phyloP scores from a whole-genome alignment of 2,888 invertebrate species.

The Eueremaeus valkanovi region DNA sequence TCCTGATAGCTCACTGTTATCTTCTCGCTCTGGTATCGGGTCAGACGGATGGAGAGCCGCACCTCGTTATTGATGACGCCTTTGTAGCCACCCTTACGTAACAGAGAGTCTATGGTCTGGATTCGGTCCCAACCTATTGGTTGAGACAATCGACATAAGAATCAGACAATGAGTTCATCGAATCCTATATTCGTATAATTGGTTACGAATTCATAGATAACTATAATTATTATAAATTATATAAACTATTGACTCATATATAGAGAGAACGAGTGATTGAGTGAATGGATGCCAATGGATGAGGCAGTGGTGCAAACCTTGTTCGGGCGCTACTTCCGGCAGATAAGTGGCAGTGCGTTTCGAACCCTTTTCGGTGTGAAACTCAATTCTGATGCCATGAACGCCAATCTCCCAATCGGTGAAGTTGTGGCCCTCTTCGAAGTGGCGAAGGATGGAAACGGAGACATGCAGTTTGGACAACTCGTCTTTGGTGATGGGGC shows the following conservation, averaged over 20 bases:
- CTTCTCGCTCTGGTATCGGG: conserved; percentile 94
- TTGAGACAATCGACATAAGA: not conserved
- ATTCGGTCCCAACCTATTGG: conserved; percentile 91
- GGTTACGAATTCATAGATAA: too few relatives aligned
- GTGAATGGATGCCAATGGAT: not conserved
- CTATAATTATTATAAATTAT: too few relatives aligned
- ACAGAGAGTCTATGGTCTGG: conserved; percentile 94
- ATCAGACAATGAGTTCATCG: not conserved
- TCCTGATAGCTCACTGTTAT: conserved; percentile 79
- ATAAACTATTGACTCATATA: too few relatives aligned
- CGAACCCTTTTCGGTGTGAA: conserved; percentile 82
- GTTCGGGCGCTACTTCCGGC: conserved; percentile 96
- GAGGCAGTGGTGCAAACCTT: conserved; percentile 62
- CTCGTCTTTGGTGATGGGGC: conserved; percentile 89
- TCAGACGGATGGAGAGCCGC: conserved; percentile 83
- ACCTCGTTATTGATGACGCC: conserved; percentile 76
- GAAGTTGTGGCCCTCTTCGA: conserved; percentile 91
- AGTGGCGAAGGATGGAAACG: conserved; percentile 91
- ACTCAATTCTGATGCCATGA: conserved; percentile 98
- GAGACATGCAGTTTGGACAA: conserved; percentile 86
- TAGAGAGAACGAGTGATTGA: conserved; percentile 19
- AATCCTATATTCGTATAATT: not conserved
- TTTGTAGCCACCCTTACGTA: conserved; percentile 95
- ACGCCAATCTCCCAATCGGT: conserved; percentile 92
- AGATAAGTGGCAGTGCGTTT: conserved; percentile 96